Evolutionary conservation across 2,113 vertebrate genomes (phyloP).

Genomic region (Pristiophorus japonicus): DNA sequence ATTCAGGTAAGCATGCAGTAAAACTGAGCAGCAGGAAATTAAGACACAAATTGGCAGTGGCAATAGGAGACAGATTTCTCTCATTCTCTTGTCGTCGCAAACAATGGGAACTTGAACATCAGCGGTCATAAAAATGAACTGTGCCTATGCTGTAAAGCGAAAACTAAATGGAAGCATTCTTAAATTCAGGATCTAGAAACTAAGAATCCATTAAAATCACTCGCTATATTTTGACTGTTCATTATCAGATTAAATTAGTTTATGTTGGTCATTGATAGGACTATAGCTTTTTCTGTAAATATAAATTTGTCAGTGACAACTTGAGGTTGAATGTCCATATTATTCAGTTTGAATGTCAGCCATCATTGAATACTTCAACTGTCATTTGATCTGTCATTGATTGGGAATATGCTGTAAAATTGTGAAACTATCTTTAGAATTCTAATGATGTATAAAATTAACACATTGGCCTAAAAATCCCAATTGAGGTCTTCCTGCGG

Average conservation of each 20-base stretch:
- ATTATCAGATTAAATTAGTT: background rate
- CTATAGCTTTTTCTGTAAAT: background rate
- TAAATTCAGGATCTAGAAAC: background rate
- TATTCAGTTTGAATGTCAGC: background rate
- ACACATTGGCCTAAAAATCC: too few relatives aligned
- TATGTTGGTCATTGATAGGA: background rate
- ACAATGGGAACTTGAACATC: background rate
- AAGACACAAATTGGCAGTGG: constrained; percentile 2
- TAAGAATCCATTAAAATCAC: background rate
- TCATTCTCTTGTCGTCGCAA: background rate
- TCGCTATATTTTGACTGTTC: background rate
- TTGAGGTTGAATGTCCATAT: background rate
- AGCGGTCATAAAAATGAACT: background rate
- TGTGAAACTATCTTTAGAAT: background rate
- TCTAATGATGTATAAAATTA: background rate
- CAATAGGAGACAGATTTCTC: background rate
- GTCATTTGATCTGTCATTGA: background rate
- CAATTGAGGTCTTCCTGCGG: too few relatives aligned
- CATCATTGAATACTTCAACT: background rate
- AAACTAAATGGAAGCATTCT: constrained; percentile 8
- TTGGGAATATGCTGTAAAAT: background rate
- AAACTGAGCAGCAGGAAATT: background rate
- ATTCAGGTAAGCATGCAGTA: background rate
- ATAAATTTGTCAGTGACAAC: background rate
- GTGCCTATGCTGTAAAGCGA: background rate